Evolutionary conservation across 2,113 vertebrate genomes (phyloP).

Genomic region (Plotosus lineatus): DNA sequence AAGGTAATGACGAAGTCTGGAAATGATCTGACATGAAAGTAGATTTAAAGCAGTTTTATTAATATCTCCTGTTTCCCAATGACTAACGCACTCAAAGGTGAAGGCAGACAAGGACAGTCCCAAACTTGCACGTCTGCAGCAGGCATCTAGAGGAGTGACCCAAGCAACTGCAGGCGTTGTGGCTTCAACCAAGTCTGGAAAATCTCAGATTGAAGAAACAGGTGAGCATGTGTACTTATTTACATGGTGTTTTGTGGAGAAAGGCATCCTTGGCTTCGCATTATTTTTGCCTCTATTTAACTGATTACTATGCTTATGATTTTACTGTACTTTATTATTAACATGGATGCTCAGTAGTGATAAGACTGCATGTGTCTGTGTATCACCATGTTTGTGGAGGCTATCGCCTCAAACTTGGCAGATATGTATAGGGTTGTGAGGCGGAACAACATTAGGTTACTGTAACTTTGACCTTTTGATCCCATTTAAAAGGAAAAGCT

Average conservation of each 20-base stretch:
- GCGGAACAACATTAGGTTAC: too few species aligned
- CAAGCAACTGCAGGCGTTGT: conserved; percentile 89
- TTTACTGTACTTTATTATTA: too few species aligned
- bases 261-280: background rate
- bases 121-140: conserved; percentile 85
- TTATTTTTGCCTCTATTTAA: conserved; percentile 15
- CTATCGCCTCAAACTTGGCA: too few species aligned
- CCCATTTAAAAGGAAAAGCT: too few species aligned
- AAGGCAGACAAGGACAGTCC: conserved; percentile 91
- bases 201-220: conserved; percentile 90
- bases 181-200: conserved; percentile 90
- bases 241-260: background rate
- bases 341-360: too few species aligned
- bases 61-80: background rate
- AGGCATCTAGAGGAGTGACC: conserved; percentile 86
- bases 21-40: too few species aligned
- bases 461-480: too few species aligned
- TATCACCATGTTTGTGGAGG: too few species aligned
- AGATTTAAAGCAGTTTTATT: background rate
- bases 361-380: too few species aligned
- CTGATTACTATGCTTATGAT: background rate
- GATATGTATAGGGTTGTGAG: too few species aligned
- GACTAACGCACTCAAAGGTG: conserved; percentile 70
- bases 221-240: conserved; percentile 66
- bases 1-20: conserved; percentile 74